Evolutionary conservation across 2,888 invertebrate species (phyloP).

Genomic region (Shargacucullia verbasci): DNA sequence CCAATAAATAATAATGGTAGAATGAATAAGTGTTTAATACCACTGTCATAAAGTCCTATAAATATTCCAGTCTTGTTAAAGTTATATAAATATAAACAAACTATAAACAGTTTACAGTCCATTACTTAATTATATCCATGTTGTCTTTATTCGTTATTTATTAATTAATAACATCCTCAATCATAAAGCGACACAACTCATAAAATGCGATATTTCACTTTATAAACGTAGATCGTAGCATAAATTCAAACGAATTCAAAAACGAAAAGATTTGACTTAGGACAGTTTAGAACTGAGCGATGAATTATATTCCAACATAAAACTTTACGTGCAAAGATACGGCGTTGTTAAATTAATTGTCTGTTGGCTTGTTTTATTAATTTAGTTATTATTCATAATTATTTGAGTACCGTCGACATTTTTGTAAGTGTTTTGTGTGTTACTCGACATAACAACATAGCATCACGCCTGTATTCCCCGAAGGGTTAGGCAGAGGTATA

Average conservation of each 20-base stretch:
- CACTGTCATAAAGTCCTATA: too few relatives aligned
- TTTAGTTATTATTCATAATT: too few relatives aligned
- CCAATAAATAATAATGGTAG: too few relatives aligned
- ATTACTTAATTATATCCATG: conserved; percentile 27
- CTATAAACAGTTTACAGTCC: conserved; percentile 26
- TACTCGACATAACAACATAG: too few relatives aligned
- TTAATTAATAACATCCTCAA: conserved; percentile 9
- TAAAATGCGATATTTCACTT: background rate
- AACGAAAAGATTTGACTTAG: conserved; percentile 23
- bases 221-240: too few relatives aligned
- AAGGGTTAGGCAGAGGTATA: too few relatives aligned
- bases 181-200: background rate
- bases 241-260: conserved; percentile 23
- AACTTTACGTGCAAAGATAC: conserved; percentile 30
- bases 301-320: conserved; percentile 16
- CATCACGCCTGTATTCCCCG: too few relatives aligned
- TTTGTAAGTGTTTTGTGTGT: conserved; percentile 4
- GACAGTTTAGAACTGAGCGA: conserved; percentile 10
- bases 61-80: too few relatives aligned
- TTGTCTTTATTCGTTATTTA: background rate
- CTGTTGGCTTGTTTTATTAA: conserved; percentile 22
- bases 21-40: too few relatives aligned
- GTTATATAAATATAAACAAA: conserved; percentile 5
- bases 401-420: conserved; percentile 16
- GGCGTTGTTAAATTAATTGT: conserved; percentile 25